Conservation (phyloP, 2,888 invertebrate species). For the Urechis unicinctus region DNA sequence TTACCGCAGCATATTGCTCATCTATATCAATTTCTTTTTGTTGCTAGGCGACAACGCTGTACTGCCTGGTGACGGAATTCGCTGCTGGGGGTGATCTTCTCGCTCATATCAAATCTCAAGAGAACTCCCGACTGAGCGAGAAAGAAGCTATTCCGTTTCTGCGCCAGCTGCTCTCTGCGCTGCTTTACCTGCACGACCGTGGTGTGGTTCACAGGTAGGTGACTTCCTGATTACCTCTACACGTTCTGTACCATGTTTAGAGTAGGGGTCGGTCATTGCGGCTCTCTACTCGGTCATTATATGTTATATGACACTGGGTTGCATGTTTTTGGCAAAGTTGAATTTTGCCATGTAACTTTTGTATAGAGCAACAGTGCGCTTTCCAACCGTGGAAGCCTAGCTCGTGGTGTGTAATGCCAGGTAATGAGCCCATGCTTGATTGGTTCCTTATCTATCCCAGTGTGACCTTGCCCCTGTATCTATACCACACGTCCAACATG, state of each 20-base stretch:
- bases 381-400: no score
- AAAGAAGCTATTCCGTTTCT: conserved; percentile 57
- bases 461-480: no score
- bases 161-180: conserved; percentile 63
- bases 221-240: neutral
- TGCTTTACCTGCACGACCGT: conserved; percentile 63
- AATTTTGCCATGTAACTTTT: no score
- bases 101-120: conserved; percentile 60
- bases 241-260: neutral
- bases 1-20: neutral
- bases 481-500: no score
- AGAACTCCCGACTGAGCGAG: conserved; percentile 58
- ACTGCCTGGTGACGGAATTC: conserved; percentile 69
- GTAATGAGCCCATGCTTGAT: no score
- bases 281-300: neutral
- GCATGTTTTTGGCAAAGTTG: no score
- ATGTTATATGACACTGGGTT: neutral
- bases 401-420: no score
- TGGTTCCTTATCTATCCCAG: no score
- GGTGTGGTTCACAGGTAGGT: conserved; percentile 65
- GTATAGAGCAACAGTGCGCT: no score
- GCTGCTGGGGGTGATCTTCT: conserved; percentile 68
- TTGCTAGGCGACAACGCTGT: conserved; percentile 62
- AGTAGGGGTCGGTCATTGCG: neutral
- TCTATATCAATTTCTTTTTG: neutral